Conservation (phyloP, 1,140 invertebrate genomes). For the Ceratina australensis region DNA sequence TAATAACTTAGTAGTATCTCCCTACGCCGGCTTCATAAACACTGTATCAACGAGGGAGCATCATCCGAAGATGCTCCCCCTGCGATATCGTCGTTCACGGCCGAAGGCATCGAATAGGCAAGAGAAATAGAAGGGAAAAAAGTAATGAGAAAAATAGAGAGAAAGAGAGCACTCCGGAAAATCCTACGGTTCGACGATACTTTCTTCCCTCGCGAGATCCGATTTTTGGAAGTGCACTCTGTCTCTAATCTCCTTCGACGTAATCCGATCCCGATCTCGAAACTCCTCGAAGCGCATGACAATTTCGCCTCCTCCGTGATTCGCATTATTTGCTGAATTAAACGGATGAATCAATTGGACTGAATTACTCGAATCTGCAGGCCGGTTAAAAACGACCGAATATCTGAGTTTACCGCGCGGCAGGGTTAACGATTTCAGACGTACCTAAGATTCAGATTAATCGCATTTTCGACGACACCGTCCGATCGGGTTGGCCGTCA, state of each 20-base stretch:
- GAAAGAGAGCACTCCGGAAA: not conserved
- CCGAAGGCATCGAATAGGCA: not conserved
- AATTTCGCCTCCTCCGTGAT: too few species aligned
- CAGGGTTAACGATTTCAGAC: too few species aligned
- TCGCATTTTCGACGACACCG: too few species aligned
- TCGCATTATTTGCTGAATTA: too few species aligned
- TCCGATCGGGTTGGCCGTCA: not conserved
- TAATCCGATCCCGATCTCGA: constrained; percentile 12
- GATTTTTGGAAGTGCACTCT: constrained; percentile 31
- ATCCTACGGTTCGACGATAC: not conserved
- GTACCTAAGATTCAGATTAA: too few species aligned
- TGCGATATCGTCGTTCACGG: constrained; percentile 29
- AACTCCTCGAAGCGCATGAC: not conserved
- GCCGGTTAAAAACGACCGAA: too few species aligned
- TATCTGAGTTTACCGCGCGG: too few species aligned
- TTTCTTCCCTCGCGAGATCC: not conserved
- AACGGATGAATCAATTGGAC: too few species aligned
- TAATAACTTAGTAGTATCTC: constrained; percentile 44
- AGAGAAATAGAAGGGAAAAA: constrained; percentile 29
- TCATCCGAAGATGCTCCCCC: not conserved
- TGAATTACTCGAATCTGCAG: too few species aligned
- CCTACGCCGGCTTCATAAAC: constrained; percentile 39
- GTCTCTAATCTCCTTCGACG: constrained; percentile 21
- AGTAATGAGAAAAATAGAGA: constrained; percentile 5
- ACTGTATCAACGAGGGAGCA: constrained; percentile 32